These are phyloP conservation scores for Pterois miles DNA, from an alignment of 2,797 vertebrate species.

Conservation along the genomic window DNA sequence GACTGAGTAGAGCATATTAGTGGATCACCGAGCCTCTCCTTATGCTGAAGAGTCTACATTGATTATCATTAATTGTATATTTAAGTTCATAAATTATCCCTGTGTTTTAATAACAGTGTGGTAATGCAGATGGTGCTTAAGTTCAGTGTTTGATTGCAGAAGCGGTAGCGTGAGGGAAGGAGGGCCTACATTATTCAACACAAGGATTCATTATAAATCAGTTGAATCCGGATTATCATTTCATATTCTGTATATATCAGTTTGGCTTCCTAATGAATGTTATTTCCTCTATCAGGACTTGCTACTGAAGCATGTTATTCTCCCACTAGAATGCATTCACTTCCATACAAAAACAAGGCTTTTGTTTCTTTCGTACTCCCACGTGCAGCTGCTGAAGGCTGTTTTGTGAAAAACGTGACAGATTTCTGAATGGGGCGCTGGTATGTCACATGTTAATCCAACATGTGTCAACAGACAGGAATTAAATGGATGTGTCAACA, in stretches of 20 bases:
- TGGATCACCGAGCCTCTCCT: slow-evolving; percentile 32
- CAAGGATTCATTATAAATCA: slow-evolving; percentile 68
- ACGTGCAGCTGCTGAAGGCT: slow-evolving; percentile 9
- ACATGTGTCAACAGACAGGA: slow-evolving; percentile 2
- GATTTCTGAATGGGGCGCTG: slow-evolving; percentile 3
- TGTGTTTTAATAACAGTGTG: slow-evolving; percentile 60
- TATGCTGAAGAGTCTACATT: slow-evolving; percentile 35
- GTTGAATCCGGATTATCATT: slow-evolving; percentile 58
- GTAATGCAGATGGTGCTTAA: slow-evolving; percentile 52
- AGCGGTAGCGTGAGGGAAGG: slow-evolving; percentile 27
- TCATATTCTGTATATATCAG: slow-evolving; percentile 58
- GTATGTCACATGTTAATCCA: slow-evolving; percentile 4
- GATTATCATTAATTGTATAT: slow-evolving; percentile 69
- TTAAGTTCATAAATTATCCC: slow-evolving; percentile 62
- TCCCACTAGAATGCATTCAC: slow-evolving; percentile 14
- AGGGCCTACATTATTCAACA: slow-evolving; percentile 72
- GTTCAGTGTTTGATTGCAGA: slow-evolving; percentile 60
- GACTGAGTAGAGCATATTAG: slow-evolving; percentile 52
- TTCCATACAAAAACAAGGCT: slow-evolving; percentile 4
- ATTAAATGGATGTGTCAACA: neutral
- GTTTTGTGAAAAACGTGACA: slow-evolving; percentile 23
- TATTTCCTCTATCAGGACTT: slow-evolving; percentile 49
- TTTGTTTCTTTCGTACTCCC: slow-evolving; percentile 17
- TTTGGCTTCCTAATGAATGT: slow-evolving; percentile 60
- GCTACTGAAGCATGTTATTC: slow-evolving; percentile 35